Percentiles rank a stretch among this genome's conserved stretches.
These are phyloP conservation scores for Peromyscus nudipes DNA, from an alignment of 2,797 vertebrate species.

Conservation along the genomic window DNA sequence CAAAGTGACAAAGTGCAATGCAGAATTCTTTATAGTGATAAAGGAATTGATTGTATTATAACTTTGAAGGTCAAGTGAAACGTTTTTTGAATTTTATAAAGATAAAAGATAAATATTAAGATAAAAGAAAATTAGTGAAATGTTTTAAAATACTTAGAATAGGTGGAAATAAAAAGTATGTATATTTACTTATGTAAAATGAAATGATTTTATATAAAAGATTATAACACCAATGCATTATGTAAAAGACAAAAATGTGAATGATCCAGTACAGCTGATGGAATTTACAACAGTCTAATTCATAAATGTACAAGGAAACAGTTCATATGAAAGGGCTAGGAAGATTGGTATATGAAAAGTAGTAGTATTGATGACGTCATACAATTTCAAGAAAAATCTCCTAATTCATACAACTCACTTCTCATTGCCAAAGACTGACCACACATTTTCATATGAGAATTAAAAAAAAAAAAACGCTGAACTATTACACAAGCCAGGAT, in stretches of 20 bases:
- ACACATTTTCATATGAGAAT: not conserved
- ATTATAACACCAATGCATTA: no score
- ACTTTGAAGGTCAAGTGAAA: not conserved
- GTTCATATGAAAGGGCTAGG: not conserved
- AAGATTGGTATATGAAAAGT: not conserved
- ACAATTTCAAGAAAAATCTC: not conserved
- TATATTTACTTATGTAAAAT: not conserved
- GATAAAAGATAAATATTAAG: not conserved
- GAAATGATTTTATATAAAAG: not conserved
- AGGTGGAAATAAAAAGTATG: not conserved
- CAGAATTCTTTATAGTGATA: not conserved
- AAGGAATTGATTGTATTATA: not conserved
- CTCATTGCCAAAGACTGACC: no score
- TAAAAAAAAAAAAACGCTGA: not conserved
- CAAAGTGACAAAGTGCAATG: not conserved
- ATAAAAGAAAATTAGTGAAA: not conserved
- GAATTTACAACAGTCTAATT: not conserved
- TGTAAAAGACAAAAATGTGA: no score
- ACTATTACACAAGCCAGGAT: no score
- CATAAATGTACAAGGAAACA: not conserved
- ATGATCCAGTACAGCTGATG: not conserved
- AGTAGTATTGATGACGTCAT: not conserved
- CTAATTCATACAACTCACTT: no score
- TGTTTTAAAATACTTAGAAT: not conserved
- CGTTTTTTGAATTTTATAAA: not conserved